These are phyloP conservation scores for Melanerpes aurifrons DNA, from an alignment of 2,113 vertebrate genomes.

Conservation along the genomic window DNA sequence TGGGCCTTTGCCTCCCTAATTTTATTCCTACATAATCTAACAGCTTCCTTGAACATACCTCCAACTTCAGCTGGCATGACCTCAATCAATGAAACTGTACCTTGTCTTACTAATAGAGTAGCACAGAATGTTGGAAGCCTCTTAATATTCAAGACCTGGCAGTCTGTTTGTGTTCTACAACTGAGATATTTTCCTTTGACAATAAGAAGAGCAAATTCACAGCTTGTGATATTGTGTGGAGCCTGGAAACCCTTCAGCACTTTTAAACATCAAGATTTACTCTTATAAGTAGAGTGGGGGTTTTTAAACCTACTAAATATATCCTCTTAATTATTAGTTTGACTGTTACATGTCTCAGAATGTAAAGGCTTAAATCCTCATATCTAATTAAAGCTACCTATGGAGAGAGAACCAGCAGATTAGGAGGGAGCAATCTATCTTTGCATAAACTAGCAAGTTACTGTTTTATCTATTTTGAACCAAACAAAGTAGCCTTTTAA, in stretches of 20 bases:
- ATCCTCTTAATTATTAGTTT: constrained; percentile 61
- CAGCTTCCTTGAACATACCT: too few species aligned
- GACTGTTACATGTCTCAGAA: constrained; percentile 32
- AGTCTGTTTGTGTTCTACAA: constrained; percentile 10
- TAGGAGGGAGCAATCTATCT: constrained; percentile 11
- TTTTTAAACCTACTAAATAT: constrained; percentile 60
- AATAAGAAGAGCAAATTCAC: constrained; percentile 21
- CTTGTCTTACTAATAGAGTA: not conserved
- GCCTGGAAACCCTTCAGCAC: not conserved
- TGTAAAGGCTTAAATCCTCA: constrained; percentile 48
- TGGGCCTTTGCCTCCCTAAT: too few species aligned
- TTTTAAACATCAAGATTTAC: constrained; percentile 33
- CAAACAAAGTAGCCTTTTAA: constrained; percentile 47
- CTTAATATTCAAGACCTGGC: not conserved
- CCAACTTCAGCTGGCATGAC: not conserved
- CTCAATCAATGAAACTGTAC: not conserved
- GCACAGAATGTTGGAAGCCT: not conserved
- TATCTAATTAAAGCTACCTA: constrained; percentile 30
- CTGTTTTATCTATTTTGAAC: constrained; percentile 24
- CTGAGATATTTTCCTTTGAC: constrained; percentile 28
- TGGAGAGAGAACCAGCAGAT: not conserved
- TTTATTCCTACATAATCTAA: too few species aligned
- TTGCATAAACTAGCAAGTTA: constrained; percentile 6
- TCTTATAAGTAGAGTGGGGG: constrained; percentile 23
- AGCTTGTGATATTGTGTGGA: not conserved